Evolutionary conservation across 2,113 vertebrate genomes (phyloP).

Genomic region (Rhea pennata): DNA sequence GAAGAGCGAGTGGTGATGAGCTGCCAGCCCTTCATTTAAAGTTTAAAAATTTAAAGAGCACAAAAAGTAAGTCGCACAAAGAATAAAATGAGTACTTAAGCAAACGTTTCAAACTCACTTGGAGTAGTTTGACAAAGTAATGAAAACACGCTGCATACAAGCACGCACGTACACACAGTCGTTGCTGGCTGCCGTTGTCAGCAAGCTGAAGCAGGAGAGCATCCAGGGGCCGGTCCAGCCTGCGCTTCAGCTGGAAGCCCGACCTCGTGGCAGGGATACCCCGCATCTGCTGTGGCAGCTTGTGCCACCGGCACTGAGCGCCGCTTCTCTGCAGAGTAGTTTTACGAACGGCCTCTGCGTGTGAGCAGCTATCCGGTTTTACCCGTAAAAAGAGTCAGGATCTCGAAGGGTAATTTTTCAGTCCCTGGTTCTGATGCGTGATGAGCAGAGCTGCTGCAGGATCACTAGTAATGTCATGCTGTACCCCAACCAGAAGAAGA

Average conservation of each 20-base stretch:
- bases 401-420: not conserved
- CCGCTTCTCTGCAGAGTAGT: not conserved
- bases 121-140: not conserved
- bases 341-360: not conserved
- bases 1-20: not conserved
- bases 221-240: not conserved
- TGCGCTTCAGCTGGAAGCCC: not conserved
- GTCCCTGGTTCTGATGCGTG: not conserved
- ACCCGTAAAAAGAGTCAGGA: not conserved
- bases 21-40: not conserved
- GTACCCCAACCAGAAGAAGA: not conserved
- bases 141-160: not conserved
- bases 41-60: not conserved
- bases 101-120: constrained; percentile 23
- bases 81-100: not conserved
- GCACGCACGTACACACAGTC: not conserved
- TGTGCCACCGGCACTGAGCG: rapidly evolving
- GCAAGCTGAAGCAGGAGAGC: not conserved
- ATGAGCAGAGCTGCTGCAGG: not conserved
- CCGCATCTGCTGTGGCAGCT: not conserved
- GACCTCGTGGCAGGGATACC: rapidly evolving
- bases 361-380: not conserved
- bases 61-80: not conserved
- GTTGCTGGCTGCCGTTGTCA: not conserved
- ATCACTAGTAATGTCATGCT: not conserved